Percentiles rank a stretch among this genome's conserved stretches.
Conservation (phyloP, 2,797 vertebrate genomes). For the Selene dorsalis region DNA sequence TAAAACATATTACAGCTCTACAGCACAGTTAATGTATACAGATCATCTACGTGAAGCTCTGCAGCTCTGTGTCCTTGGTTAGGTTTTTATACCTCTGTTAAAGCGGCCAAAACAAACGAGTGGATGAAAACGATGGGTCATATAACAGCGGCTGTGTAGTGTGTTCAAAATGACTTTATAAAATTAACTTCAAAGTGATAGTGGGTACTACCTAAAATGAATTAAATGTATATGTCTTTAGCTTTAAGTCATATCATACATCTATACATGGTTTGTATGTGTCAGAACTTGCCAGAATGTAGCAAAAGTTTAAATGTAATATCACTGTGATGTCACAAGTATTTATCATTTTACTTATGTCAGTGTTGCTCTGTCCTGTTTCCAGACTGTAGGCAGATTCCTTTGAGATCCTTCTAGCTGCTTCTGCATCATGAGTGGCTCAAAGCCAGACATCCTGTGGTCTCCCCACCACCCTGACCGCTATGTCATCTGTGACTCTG, state of each 20-base stretch:
- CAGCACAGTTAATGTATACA: not conserved
- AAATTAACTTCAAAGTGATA: not conserved
- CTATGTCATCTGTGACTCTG: slow-evolving; percentile 97
- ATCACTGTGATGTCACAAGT: not conserved
- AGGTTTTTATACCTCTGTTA: not conserved
- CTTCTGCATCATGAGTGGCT: slow-evolving; percentile 91
- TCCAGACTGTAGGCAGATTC: slow-evolving; percentile 43
- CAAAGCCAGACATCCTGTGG: slow-evolving; percentile 98
- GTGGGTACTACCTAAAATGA: no score
- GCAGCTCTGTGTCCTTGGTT: not conserved
- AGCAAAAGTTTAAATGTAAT: not conserved
- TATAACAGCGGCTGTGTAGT: not conserved
- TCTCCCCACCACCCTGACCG: slow-evolving; percentile 96
- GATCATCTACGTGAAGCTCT: not conserved
- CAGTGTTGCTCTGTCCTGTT: not conserved
- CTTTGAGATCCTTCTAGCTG: slow-evolving; percentile 34
- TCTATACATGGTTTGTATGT: not conserved
- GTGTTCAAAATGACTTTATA: not conserved
- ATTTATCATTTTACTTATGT: not conserved
- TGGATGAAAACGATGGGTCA: not conserved
- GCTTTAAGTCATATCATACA: not conserved
- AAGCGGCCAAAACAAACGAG: not conserved
- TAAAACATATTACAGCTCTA: not conserved
- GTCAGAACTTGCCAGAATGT: not conserved
- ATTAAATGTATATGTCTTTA: no score